Evolutionary conservation across 2,113 vertebrate genomes (phyloP).

Genomic region (Zosterops japonicus): DNA sequence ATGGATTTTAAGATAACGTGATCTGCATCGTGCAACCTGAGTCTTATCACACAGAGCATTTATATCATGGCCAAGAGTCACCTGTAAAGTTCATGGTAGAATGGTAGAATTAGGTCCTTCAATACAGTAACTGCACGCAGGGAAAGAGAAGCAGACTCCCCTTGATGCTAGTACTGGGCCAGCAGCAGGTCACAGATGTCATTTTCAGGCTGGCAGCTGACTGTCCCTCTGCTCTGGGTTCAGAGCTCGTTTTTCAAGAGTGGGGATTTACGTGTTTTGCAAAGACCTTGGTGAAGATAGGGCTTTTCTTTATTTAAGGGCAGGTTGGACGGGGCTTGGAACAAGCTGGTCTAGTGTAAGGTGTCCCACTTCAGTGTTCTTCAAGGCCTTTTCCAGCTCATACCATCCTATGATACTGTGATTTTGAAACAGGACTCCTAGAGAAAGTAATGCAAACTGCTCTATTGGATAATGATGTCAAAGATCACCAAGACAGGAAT

Average conservation of each 20-base stretch:
- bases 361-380: background rate
- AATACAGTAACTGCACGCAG: accelerated
- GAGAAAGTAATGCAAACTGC: background rate
- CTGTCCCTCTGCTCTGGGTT: background rate
- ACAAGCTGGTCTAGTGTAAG: background rate
- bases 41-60: background rate
- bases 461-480: background rate
- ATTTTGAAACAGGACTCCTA: background rate
- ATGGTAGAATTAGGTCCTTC: background rate
- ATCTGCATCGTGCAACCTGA: background rate
- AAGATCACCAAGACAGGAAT: background rate
- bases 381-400: background rate
- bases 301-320: background rate
- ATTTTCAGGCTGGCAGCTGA: background rate
- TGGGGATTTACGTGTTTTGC: background rate
- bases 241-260: background rate
- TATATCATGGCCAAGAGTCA: background rate
- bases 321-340: background rate
- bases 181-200: accelerated
- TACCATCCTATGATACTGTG: no score
- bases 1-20: accelerated
- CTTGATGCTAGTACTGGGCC: accelerated
- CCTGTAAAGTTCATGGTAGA: no score
- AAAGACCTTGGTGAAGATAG: background rate
- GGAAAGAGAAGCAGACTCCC: background rate